These are phyloP conservation scores for Rhyzopertha dominica DNA, from an alignment of 1,140 invertebrate genomes.

Conservation along the genomic window DNA sequence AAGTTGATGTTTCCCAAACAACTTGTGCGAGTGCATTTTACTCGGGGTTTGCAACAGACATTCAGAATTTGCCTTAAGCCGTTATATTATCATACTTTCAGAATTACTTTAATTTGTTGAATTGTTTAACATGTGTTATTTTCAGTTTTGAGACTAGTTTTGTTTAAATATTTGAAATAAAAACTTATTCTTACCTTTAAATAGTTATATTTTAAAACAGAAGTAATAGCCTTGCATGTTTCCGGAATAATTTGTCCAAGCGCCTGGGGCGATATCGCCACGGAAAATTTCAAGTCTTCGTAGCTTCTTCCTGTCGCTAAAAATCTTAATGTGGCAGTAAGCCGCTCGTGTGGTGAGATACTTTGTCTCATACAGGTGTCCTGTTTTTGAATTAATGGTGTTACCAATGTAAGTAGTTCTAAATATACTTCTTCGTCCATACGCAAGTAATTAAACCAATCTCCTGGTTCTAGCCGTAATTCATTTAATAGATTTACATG, in stretches of 20 bases:
- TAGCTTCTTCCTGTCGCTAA: conserved; percentile 25
- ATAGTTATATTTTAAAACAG: conserved; percentile 22
- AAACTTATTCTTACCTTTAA: too few relatives aligned
- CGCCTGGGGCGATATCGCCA: conserved; percentile 31
- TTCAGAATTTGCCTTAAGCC: too few relatives aligned
- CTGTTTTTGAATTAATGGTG: conserved; percentile 30
- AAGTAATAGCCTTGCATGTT: conserved; percentile 27
- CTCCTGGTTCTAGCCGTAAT: conserved; percentile 25
- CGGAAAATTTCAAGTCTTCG: conserved; percentile 33
- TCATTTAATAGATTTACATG: conserved; percentile 30
- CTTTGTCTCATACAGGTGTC: conserved; percentile 27
- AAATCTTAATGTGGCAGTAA: conserved; percentile 31
- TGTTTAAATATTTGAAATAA: too few relatives aligned
- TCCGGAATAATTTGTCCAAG: conserved; percentile 33
- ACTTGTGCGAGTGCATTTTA: too few relatives aligned
- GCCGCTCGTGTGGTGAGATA: conserved; percentile 29
- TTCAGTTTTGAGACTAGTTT: too few relatives aligned
- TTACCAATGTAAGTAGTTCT: conserved; percentile 20
- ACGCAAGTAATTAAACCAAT: conserved; percentile 32
- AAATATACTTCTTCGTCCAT: conserved; percentile 31
- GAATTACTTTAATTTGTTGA: too few relatives aligned
- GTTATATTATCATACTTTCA: too few relatives aligned
- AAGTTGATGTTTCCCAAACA: too few relatives aligned
- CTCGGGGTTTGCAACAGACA: too few relatives aligned
- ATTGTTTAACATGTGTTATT: too few relatives aligned